Evolutionary conservation across 2,797 vertebrate species (phyloP).

Genomic region (Trachops cirrhosus): DNA sequence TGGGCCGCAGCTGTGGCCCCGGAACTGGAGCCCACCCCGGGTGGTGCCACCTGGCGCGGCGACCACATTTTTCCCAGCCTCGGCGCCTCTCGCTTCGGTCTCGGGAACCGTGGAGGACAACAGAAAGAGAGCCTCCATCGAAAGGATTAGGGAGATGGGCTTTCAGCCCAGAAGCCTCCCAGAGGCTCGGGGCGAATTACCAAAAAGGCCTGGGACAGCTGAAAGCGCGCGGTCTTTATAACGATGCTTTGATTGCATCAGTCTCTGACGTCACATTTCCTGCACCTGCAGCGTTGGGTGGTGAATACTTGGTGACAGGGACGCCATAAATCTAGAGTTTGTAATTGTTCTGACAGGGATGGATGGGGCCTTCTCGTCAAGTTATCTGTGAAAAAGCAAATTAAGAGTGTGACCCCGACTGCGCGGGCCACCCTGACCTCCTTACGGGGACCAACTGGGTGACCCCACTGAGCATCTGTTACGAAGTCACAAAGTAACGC

Average conservation of each 20-base stretch:
- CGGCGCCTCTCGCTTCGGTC: accelerated
- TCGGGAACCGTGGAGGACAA: background rate
- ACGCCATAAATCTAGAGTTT: background rate
- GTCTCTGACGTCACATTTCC: background rate
- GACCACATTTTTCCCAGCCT: background rate
- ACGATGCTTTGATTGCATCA: background rate
- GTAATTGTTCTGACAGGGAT: background rate
- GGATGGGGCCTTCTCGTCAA: background rate
- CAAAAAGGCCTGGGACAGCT: background rate
- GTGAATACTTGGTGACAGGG: accelerated
- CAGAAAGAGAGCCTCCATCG: background rate
- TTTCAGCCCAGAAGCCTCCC: background rate
- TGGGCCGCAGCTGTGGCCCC: constrained; percentile 58
- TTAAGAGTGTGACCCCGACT: background rate
- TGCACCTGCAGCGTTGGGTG: background rate
- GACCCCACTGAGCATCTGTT: background rate
- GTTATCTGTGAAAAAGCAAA: constrained; percentile 39
- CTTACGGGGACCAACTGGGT: background rate
- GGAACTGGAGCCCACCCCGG: constrained; percentile 39
- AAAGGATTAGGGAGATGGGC: background rate
- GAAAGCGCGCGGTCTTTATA: background rate
- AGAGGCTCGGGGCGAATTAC: background rate
- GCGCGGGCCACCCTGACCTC: background rate
- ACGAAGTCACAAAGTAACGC: background rate
- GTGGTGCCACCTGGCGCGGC: constrained; percentile 37